These are phyloP conservation scores for Monochamus saltuarius DNA, from an alignment of 1,140 invertebrate species.

Conservation along the genomic window DNA sequence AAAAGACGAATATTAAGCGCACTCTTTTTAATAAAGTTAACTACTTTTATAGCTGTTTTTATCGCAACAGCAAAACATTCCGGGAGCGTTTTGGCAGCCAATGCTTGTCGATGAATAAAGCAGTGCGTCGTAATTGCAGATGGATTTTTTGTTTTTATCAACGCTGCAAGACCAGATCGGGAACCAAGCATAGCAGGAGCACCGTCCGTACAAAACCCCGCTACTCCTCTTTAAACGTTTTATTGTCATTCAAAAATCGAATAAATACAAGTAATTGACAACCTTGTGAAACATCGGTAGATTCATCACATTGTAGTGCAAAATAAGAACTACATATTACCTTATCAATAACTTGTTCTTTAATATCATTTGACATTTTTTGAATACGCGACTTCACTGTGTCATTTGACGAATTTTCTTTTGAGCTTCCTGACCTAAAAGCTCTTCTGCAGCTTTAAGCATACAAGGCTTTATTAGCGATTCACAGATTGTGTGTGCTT, in stretches of 20 bases:
- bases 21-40: conserved; percentile 45
- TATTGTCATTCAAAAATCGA: conserved; percentile 6
- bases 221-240: conserved; percentile 7
- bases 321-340: conserved; percentile 22
- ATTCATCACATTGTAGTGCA: conserved; percentile 20
- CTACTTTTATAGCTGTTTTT: conserved; percentile 39
- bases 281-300: conserved; percentile 4
- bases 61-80: conserved; percentile 29
- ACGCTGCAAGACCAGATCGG: conserved; percentile 40
- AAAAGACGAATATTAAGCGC: conserved; percentile 41
- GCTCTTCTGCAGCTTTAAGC: conserved; percentile 11
- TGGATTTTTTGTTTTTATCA: conserved; percentile 43
- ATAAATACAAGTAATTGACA: conserved; percentile 12
- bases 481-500: conserved; percentile 13
- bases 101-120: conserved; percentile 42
- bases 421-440: conserved; percentile 7
- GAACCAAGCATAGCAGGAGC: conserved; percentile 43
- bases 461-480: conserved; percentile 16
- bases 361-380: conserved; percentile 24
- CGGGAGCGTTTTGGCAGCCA: conserved; percentile 37
- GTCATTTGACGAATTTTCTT: conserved; percentile 28
- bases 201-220: conserved; percentile 8
- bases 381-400: conserved; percentile 22
- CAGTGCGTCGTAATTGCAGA: conserved; percentile 26
- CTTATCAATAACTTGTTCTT: conserved; percentile 24